Base-by-base conservation (phyloP, 2,113 vertebrate species). In the Cisticola juncidis region DNA sequence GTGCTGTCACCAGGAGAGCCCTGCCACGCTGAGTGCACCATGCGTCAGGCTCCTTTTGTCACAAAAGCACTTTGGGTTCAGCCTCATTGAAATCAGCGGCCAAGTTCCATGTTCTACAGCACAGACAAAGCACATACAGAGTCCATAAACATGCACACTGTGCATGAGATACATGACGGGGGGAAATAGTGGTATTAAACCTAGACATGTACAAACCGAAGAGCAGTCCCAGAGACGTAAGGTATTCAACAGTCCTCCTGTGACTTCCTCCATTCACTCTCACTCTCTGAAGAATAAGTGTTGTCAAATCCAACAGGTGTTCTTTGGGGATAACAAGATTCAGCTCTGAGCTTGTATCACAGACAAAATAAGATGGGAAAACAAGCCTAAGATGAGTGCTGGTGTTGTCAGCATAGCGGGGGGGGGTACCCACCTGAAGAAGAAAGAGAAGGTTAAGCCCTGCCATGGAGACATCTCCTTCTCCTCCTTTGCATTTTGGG, bases 1-100 rank as follows among this genome's bases (percentile, higher is more conserved):
- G 11, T 42, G 11, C 5, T 56, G 65, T 36, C 72, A 23, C 51
- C 5, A 4, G n/a, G 28, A n/a, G 61, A 66, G 44, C 28, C 45
- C 38, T 2, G 6, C 20, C 12, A 10, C 0, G 0, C 31, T 4
- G 19, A 28, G 44, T 36, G 36, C 68, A 9, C 25, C 31, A 5
- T 12, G 8, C 25, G 12, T 47, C 50, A 4, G 47, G 28, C 65
- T 47, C 44, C 12, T 85, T 40, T 20, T 54, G 29, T 79, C 48
- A 72, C 66, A 85, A 44, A 79, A 50, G 28, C 14, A 17, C 57
- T 61, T 81, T 9, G 28, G 6, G 11, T 51, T 73, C 1, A 0
- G 29, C 9, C 15, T 66, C n/a, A 6, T 14, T 50, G 88, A 64
- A 79, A 35, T 45, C 2, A 0, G 35, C 44, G 71, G 48, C 4